These are phyloP conservation scores for Acrocephalus arundinaceus DNA, from an alignment of 2,113 vertebrate genomes.

Conservation along the genomic window DNA sequence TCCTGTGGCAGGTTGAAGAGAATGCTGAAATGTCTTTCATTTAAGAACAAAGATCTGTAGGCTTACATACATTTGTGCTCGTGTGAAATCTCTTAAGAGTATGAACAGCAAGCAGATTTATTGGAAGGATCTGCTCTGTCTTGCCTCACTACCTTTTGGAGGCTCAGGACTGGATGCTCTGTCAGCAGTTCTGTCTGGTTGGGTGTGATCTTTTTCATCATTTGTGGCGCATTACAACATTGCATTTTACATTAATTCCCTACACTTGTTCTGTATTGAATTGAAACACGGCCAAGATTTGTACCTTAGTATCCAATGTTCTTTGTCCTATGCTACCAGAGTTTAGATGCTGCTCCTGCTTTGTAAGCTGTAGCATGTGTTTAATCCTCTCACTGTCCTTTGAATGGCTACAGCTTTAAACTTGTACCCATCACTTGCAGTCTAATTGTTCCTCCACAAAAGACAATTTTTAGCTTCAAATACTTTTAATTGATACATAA, in stretches of 20 bases:
- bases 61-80: not conserved
- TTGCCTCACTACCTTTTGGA: not conserved
- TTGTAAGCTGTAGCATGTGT: not conserved
- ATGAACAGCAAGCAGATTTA: not conserved
- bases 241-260: not conserved
- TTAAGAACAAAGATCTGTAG: not conserved
- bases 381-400: not conserved
- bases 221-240: not conserved
- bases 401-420: not conserved
- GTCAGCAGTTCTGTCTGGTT: fast-evolving
- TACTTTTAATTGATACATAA: not conserved
- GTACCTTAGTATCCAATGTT: not conserved
- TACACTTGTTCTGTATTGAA: not conserved
- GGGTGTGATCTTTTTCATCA: not conserved
- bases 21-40: not conserved
- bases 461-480: not conserved
- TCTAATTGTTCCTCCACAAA: not conserved
- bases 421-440: not conserved
- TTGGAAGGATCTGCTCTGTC: not conserved
- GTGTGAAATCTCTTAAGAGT: not conserved
- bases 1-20: not conserved
- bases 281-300: not conserved
- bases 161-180: fast-evolving
- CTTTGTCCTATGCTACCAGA: not conserved
- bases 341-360: not conserved